phyloP scores from a whole-genome alignment of 2,797 vertebrate genomes.

The Phalloptychus januarius region DNA sequence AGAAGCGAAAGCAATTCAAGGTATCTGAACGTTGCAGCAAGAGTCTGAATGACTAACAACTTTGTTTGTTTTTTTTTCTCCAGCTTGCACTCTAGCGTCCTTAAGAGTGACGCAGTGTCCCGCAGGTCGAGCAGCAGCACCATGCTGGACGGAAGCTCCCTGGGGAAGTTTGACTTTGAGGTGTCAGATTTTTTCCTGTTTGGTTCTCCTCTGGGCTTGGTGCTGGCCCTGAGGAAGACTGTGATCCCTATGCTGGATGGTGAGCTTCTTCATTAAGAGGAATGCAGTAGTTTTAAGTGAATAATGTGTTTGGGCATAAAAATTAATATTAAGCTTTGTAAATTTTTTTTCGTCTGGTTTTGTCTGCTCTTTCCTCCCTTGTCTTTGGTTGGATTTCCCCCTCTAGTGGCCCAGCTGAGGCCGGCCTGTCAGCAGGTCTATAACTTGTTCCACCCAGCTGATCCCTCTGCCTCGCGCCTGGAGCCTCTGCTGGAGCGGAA shows the following conservation, averaged over 20 bases:
- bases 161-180: slow-evolving; percentile 96
- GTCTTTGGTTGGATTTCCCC: slow-evolving; percentile 51
- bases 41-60: not conserved
- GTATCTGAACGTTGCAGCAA: not conserved
- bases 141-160: slow-evolving; percentile 85
- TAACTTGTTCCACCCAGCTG: slow-evolving; percentile 97
- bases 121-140: slow-evolving; percentile 89
- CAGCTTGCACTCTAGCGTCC: slow-evolving; percentile 91
- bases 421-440: slow-evolving; percentile 98
- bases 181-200: slow-evolving; percentile 97
- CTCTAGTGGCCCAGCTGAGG: slow-evolving; percentile 82
- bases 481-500: slow-evolving; percentile 94
- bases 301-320: not conserved
- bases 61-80: slow-evolving; percentile 52
- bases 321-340: not conserved
- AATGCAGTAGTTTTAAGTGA: not conserved
- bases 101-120: slow-evolving; percentile 84
- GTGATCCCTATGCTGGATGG: slow-evolving; percentile 93
- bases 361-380: slow-evolving; percentile 10
- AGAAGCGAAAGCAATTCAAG: not conserved
- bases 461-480: slow-evolving; percentile 95
- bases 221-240: slow-evolving; percentile 94
- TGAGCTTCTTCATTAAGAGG: slow-evolving; percentile 62
- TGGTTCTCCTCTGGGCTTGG: slow-evolving; percentile 94
- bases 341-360: not conserved